phyloP scores from a whole-genome alignment of 1,140 invertebrate genomes.

The Babylonia areolata region DNA sequence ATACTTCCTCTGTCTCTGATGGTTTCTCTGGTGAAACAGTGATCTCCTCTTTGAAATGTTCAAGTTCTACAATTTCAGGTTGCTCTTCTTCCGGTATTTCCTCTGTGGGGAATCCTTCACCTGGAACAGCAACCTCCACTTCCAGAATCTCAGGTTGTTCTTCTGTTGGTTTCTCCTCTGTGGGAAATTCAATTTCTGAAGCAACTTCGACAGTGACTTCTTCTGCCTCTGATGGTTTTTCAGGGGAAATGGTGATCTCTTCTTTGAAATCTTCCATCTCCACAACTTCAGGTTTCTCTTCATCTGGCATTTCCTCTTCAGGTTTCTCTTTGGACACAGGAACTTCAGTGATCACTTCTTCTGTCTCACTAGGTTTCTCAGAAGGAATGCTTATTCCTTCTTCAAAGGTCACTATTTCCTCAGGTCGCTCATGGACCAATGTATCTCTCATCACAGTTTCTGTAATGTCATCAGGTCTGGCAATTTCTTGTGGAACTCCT shows the following conservation, averaged over 20 bases:
- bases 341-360: neutral
- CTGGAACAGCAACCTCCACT: no score
- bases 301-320: neutral
- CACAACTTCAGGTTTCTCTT: slow-evolving; percentile 36
- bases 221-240: slow-evolving; percentile 18
- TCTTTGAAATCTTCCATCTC: slow-evolving; percentile 34
- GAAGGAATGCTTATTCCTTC: slow-evolving; percentile 10
- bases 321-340: neutral
- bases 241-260: slow-evolving; percentile 39
- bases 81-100: no score
- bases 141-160: no score
- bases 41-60: no score
- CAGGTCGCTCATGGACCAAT: neutral
- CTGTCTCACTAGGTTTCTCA: neutral
- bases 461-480: slow-evolving; percentile 25
- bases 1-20: neutral
- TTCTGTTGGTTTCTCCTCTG: slow-evolving; percentile 37
- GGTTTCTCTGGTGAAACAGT: neutral
- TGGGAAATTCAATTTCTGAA: slow-evolving; percentile 29
- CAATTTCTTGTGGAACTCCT: slow-evolving; percentile 20
- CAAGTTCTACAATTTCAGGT: no score
- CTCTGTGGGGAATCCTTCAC: no score
- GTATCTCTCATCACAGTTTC: slow-evolving; percentile 33
- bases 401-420: neutral
- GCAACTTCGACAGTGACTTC: slow-evolving; percentile 29